Evolutionary conservation across 2,113 vertebrate genomes (phyloP), one percentile per base, ranked within the genome.

Genomic region (Gulo gulo): DNA sequence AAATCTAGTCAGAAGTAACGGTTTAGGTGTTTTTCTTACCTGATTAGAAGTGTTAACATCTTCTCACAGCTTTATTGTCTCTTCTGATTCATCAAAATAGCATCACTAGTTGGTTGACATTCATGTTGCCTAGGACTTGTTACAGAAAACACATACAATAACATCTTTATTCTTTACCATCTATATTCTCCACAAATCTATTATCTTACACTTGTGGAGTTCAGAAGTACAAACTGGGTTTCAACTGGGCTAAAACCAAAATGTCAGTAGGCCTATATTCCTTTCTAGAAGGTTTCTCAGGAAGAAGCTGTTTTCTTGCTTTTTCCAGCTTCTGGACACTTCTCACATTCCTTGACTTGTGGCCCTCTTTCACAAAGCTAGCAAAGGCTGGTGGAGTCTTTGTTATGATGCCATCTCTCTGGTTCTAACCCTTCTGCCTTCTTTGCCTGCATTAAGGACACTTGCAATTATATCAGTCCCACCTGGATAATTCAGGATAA

Each of bases 21-120:
- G 24, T 59, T 76, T 84, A 94, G 26, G 61, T 80, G 13, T 79
- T 94, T 94, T 86, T 57, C 29, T 76, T 84, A 63, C 39, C 31
- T 57, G 31, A 39, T 74, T 23, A 93, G 18, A 71, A 71, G 20
- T 74, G 39, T 61, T 80, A 59, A 55, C 55, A 88, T 88, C 29
- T 65, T 95, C 45, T 91, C 39, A 86, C 34, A 81, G 36, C 29
- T 93, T 88, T n/a, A 71, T 45, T 82, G 24, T 88, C 57, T 91
- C 65, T 93, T 94, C 65, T 91, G 79, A 65, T 65, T 94, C n/a
- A 18, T 73, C 57, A 73, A 61, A 96, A 89, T 63, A 93, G 3
- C 24, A 65, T 65, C 65, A 31, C 2, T 90, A 36, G 36, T 76
- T 88, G 29, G n/a, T 57, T 90, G 71, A 81, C 42, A 84, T 59